These are phyloP conservation scores for Chironex yamaguchii DNA, from an alignment of 30 jellyfish, hydroid and myxozoan genomes.

Conservation along the genomic window DNA sequence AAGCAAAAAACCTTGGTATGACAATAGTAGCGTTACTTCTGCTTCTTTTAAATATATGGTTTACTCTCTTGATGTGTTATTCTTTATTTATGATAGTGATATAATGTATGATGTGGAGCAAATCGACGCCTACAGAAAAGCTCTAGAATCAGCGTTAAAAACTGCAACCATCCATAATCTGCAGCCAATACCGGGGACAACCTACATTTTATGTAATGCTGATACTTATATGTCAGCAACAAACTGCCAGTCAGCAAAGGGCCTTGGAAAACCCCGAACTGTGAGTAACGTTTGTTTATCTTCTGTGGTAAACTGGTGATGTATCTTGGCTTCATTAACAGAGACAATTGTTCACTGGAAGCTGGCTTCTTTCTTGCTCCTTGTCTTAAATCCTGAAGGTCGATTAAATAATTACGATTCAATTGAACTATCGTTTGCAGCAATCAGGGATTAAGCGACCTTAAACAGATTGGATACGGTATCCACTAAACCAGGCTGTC, in stretches of 20 bases:
- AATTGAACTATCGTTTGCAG: too few species aligned
- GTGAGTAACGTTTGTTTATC: too few species aligned
- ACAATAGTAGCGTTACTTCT: too few species aligned
- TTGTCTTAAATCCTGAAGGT: background rate
- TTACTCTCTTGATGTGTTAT: too few species aligned
- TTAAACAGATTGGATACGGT: too few species aligned
- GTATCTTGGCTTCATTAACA: too few species aligned
- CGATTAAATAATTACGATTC: background rate
- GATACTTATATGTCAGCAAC: background rate
- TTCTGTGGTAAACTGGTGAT: too few species aligned
- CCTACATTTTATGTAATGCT: conserved; percentile 65
- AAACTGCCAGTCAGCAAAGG: conserved; percentile 30
- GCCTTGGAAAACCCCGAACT: conserved; percentile 70
- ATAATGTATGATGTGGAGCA: conserved; percentile 73
- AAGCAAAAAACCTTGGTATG: too few species aligned
- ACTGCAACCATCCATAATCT: conserved; percentile 84
- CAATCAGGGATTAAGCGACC: too few species aligned
- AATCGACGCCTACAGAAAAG: conserved; percentile 68
- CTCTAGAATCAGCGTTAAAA: conserved; percentile 84
- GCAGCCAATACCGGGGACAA: conserved; percentile 86
- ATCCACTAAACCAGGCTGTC: too few species aligned
- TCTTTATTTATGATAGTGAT: too few species aligned
- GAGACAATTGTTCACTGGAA: background rate
- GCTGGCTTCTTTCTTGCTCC: background rate
- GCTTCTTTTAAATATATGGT: too few species aligned